Evolutionary conservation across 1,140 invertebrate genomes (phyloP).

Genomic region (Tetraneura akinire): DNA sequence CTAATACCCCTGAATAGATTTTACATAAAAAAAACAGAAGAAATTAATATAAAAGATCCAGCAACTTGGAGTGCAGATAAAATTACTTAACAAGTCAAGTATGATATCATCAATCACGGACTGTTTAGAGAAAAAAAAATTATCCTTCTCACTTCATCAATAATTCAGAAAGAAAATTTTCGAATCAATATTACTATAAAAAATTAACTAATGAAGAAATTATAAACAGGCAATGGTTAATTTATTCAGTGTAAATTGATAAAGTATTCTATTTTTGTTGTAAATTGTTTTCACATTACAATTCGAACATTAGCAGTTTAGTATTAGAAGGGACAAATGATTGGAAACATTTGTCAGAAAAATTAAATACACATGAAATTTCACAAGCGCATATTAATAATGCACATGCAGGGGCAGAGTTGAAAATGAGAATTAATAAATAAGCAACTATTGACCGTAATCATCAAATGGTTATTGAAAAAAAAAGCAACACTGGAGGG

Average conservation of each 20-base stretch:
- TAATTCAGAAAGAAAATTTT: constrained; percentile 19
- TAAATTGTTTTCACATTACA: constrained; percentile 17
- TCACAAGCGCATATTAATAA: background rate
- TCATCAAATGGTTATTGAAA: background rate
- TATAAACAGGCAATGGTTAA: constrained; percentile 4
- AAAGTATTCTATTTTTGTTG: constrained; percentile 14
- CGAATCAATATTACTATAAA: background rate
- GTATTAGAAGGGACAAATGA: background rate
- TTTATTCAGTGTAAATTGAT: background rate
- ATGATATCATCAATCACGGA: background rate
- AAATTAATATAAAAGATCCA: background rate
- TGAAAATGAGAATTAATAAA: constrained; percentile 8
- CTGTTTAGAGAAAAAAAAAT: background rate
- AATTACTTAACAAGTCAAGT: constrained; percentile 3
- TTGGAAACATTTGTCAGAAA: constrained; percentile 26
- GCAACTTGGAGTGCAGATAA: background rate
- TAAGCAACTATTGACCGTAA: background rate
- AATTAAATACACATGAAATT: constrained; percentile 7
- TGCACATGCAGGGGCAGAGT: background rate
- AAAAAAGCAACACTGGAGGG: constrained; percentile 18
- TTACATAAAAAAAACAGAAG: background rate
- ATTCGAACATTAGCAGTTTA: constrained; percentile 6
- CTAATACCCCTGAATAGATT: too few species aligned
- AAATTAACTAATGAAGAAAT: constrained; percentile 21
- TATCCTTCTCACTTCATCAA: background rate